A percentile compares a stretch with the other conserved stretches of the same genome.
Evolutionary conservation across 2,113 vertebrate species (phyloP).

Genomic region (Trogon surrucura): DNA sequence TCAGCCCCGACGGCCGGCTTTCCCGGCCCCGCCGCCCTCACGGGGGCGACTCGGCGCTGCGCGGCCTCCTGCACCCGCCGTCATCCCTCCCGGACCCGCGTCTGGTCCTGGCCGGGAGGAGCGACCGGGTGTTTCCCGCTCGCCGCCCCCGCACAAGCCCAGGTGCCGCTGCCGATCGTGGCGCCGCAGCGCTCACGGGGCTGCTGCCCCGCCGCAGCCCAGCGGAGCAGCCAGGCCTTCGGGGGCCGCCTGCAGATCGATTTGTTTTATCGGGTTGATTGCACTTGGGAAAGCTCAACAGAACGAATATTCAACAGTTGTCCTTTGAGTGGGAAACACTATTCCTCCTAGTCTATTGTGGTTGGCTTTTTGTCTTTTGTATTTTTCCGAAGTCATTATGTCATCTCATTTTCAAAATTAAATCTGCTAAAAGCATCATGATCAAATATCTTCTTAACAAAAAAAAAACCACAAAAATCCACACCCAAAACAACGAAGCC

Average conservation of each 20-base stretch:
- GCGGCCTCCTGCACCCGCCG: not conserved
- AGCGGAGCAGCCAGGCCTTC: not conserved
- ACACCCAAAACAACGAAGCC: not conserved
- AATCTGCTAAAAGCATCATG: conserved; percentile 18
- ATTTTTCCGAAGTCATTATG: not conserved
- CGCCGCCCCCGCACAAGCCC: not conserved
- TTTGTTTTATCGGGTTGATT: fast-evolving
- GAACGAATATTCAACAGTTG: conserved; percentile 28
- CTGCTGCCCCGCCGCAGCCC: not conserved
- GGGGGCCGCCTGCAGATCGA: not conserved
- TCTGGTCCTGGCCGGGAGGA: fast-evolving
- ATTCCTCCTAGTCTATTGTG: not conserved
- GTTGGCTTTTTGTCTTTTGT: no score
- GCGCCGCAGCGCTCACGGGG: not conserved
- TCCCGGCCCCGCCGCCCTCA: no score
- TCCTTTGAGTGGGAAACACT: not conserved
- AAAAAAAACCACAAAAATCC: no score
- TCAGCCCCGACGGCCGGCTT: not conserved
- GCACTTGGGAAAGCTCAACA: not conserved
- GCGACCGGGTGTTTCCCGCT: fast-evolving
- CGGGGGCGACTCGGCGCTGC: not conserved
- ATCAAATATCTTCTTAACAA: not conserved
- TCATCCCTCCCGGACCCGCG: fast-evolving
- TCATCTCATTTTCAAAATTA: conserved; percentile 38
- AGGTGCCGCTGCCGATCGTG: fast-evolving